Evolutionary conservation across 2,797 vertebrate genomes (phyloP), one percentile per base, ranked within the genome.

Genomic region (Mormyrops boulengeri): DNA sequence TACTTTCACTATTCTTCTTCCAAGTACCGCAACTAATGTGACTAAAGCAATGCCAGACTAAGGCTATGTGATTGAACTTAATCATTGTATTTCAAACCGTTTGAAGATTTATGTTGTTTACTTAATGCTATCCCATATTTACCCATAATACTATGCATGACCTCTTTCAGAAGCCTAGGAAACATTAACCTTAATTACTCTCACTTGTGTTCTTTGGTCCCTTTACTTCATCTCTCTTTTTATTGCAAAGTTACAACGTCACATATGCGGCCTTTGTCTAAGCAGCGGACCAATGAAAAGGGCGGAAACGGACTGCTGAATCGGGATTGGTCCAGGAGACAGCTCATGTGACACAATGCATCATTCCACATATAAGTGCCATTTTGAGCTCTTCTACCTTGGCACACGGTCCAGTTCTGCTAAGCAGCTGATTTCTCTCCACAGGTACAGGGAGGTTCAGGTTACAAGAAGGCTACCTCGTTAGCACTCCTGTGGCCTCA

Each of bases 101-200:
- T 38, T 30, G 6, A 41, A 14, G 69, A 38, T 77, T 38, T 77
- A 77, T 19, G 3, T 41, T 77, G 69, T 77, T 77, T 77, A 77
- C 34, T 41, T 41, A 34, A 17, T 77, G 9, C 9, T 66, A 30
- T 66, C 62, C 34, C 34, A 34, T 7, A 77, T 77, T 30, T 66
- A 66, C 34, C 69, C 34, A 77, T 73, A 73, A 73, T 38, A 34
- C 66, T 17, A 14, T 73, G 26, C 66, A 38, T 77, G 30, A 41
- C 4, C 30, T 77, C 69, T 14, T 49, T 49, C 34, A 77, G 14
- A 84, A 44, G 44, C n/a, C 17, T 55, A 8, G 30, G 26, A 87
- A 14, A 87, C 26, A 87, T 87, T 87, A 87, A 87, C 50, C 85
- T 87, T 22, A 26, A 49, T 49, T 57, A 50, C 49, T 38, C 85